Conservation (phyloP, 2,888 invertebrate genomes). For the Scelioninae gen. 1 region DNA sequence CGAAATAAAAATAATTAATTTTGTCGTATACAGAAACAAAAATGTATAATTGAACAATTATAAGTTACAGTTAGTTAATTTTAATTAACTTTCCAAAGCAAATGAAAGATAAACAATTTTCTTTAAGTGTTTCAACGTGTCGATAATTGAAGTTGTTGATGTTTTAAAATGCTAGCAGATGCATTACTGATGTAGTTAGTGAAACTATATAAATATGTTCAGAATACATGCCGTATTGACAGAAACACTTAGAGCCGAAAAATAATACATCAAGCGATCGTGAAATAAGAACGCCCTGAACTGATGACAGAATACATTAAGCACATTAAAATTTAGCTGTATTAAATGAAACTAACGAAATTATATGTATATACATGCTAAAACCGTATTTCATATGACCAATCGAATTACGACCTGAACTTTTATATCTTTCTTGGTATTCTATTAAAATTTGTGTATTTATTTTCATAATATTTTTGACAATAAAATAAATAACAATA, state of each 20-base stretch:
- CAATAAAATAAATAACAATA: no score
- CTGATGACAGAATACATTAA: conserved; percentile 51
- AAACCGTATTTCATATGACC: neutral
- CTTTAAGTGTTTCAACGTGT: neutral
- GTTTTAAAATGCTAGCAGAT: conserved; percentile 17
- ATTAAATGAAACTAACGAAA: conserved; percentile 1
- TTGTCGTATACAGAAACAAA: no score
- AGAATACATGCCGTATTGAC: conserved; percentile 20
- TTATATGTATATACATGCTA: neutral
- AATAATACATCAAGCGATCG: conserved; percentile 17
- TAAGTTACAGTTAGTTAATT: no score
- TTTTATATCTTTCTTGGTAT: no score
- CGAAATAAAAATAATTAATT: no score
- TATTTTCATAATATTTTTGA: no score
- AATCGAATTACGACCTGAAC: no score
- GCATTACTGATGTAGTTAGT: conserved; percentile 27
- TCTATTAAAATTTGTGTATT: no score
- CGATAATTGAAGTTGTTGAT: neutral
- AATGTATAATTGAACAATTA: no score
- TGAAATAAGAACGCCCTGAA: conserved; percentile 18
- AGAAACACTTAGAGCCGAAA: conserved; percentile 36
- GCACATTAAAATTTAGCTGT: conserved; percentile 9
- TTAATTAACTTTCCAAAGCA: no score
- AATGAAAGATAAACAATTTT: neutral
- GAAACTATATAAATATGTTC: conserved; percentile 26